These are phyloP conservation scores for Bellardia bayeri DNA, from an alignment of 2,888 invertebrate genomes.

Conservation along the genomic window DNA sequence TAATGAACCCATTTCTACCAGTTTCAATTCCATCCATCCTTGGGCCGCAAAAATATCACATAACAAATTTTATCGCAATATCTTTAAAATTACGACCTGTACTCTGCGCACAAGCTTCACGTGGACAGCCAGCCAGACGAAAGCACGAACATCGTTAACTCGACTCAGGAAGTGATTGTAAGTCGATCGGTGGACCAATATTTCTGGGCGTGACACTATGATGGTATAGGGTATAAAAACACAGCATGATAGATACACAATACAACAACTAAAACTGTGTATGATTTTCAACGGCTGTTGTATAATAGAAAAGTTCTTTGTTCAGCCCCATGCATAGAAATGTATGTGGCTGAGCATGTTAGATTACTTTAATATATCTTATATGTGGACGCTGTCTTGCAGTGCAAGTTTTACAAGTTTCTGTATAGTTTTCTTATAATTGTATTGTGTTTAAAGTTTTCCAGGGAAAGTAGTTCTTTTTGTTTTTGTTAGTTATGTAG, in stretches of 20 bases:
- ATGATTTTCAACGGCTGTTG: constrained; percentile 6
- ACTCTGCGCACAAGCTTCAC: no score
- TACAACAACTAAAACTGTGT: neutral
- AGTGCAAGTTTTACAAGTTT: neutral
- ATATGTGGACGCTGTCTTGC: neutral
- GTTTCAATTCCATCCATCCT: no score
- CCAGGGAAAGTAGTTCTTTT: neutral
- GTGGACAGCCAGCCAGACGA: no score
- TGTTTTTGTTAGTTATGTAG: neutral
- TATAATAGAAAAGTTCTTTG: neutral
- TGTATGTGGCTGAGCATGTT: neutral
- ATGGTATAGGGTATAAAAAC: no score
- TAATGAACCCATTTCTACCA: no score
- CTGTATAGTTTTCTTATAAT: neutral
- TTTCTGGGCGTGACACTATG: no score
- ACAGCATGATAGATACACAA: neutral
- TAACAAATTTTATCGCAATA: no score
- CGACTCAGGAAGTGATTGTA: no score
- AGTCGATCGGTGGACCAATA: no score
- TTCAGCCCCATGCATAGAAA: neutral
- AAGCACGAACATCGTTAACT: no score
- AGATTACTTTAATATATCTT: neutral
- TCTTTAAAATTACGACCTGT: no score
- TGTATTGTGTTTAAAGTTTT: neutral
- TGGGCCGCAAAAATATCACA: no score